Evolutionary conservation across 2,113 vertebrate genomes (phyloP).

Genomic region (Bostrychus sinensis): DNA sequence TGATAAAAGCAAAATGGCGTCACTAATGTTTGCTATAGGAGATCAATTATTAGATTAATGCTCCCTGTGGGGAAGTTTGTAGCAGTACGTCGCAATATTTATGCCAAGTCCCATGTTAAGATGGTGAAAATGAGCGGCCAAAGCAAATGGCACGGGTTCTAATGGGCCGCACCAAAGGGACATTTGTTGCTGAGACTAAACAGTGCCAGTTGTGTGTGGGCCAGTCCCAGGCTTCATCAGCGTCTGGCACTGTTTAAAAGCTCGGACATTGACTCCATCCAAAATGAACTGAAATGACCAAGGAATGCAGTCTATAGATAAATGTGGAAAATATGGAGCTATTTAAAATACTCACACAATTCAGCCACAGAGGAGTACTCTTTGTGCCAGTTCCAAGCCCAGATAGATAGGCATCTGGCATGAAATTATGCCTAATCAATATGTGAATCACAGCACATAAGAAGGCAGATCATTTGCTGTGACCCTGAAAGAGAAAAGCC

Average conservation of each 20-base stretch:
- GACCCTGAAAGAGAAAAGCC: too few relatives aligned
- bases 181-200: slow-evolving; percentile 8
- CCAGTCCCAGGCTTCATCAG: slow-evolving; percentile 17
- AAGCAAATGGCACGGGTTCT: background rate
- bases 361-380: too few relatives aligned
- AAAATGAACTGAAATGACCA: background rate
- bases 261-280: background rate
- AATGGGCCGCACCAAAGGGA: slow-evolving; percentile 7
- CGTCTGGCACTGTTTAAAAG: background rate
- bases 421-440: too few relatives aligned
- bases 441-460: too few relatives aligned
- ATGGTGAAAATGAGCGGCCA: background rate
- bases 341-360: background rate
- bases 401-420: too few relatives aligned
- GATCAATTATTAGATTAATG: background rate
- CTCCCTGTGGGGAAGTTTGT: background rate
- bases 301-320: background rate
- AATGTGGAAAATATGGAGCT: background rate
- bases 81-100: background rate
- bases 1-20: background rate
- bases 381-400: too few relatives aligned
- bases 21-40: background rate
- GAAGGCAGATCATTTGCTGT: too few relatives aligned
- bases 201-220: slow-evolving; percentile 9
- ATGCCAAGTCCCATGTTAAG: background rate